These are phyloP conservation scores for Coregonus suidteri DNA, from an alignment of 2,797 vertebrate genomes.

Conservation along the genomic window DNA sequence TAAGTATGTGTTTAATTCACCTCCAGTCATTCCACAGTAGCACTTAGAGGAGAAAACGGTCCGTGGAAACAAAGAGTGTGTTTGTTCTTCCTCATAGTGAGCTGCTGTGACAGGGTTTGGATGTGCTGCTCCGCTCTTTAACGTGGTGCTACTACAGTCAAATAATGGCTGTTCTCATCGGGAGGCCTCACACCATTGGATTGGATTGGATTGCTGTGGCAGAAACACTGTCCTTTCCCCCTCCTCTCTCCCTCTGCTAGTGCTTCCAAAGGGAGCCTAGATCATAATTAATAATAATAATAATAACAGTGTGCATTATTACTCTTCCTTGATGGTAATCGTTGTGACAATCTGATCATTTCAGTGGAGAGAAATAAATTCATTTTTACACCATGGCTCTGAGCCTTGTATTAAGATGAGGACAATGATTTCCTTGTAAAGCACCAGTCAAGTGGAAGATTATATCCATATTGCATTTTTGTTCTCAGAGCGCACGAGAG, in stretches of 20 bases:
- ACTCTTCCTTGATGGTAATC: conserved; percentile 50
- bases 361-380: conserved; percentile 48
- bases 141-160: conserved; percentile 36
- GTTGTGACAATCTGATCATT: conserved; percentile 57
- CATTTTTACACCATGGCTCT: conserved; percentile 50
- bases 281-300: conserved; percentile 31
- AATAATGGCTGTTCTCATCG: conserved; percentile 53
- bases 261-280: conserved; percentile 21
- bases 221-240: conserved; percentile 32
- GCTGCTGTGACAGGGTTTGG: conserved; percentile 38
- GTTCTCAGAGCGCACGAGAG: conserved; percentile 32
- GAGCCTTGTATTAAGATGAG: conserved; percentile 55
- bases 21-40: conserved; percentile 43
- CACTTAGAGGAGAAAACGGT: conserved; percentile 42
- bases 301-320: conserved; percentile 46
- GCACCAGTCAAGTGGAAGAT: conserved; percentile 63
- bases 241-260: conserved; percentile 20
- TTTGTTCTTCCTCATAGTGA: conserved; percentile 40
- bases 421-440: conserved; percentile 63
- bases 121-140: conserved; percentile 35
- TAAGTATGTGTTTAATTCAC: conserved; percentile 45
- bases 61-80: conserved; percentile 54
- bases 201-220: conserved; percentile 29
- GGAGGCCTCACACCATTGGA: conserved; percentile 25
- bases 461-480: conserved; percentile 56